Conservation (phyloP, 2,888 invertebrate species). For the Drosophila rellima region DNA sequence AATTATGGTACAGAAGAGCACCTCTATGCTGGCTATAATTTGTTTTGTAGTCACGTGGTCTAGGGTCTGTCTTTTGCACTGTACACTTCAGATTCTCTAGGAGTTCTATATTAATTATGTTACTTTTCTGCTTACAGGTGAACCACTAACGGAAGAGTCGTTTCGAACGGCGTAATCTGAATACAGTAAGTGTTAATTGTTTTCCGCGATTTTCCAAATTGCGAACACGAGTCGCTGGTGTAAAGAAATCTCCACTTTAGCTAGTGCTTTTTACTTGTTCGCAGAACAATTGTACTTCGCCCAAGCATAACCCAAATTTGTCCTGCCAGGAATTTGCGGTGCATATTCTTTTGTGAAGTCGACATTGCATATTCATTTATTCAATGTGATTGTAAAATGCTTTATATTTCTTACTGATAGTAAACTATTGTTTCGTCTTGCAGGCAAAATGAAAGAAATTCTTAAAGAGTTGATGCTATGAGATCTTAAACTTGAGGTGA, state of each 20-base stretch:
- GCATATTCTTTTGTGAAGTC: constrained; percentile 81
- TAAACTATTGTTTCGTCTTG: constrained; percentile 2
- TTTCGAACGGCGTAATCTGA: constrained; percentile 1
- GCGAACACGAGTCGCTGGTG: constrained; percentile 84
- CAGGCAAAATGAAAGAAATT: constrained; percentile 22
- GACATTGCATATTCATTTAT: constrained; percentile 37
- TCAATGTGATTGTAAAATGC: not conserved
- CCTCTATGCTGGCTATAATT: constrained; percentile 30
- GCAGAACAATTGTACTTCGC: constrained; percentile 76
- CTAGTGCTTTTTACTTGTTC: constrained; percentile 84
- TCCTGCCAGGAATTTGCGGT: constrained; percentile 77
- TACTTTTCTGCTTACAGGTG: constrained; percentile 50
- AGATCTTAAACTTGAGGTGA: constrained; percentile 11
- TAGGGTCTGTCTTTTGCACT: constrained; percentile 2
- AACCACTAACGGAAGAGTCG: not conserved
- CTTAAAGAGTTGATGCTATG: not conserved
- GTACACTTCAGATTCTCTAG: constrained; percentile 2
- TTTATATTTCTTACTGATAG: not conserved
- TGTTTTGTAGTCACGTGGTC: constrained; percentile 52
- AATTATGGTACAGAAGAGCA: constrained; percentile 24
- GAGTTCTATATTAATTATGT: not conserved
- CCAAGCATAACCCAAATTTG: constrained; percentile 85
- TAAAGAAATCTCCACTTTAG: constrained; percentile 78
- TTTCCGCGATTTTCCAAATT: not conserved
- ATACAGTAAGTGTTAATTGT: constrained; percentile 46